Evolutionary conservation across 2,113 vertebrate genomes (phyloP).

Genomic region (Felis catus): F.catus_Fca126_mat1.0 CM031413.1:44571501-44572000

Average conservation of each 20-base stretch:
- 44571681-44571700: not conserved
- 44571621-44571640: not conserved
- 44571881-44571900: not conserved
- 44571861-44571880: not conserved
- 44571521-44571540: not conserved
- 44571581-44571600: not conserved
- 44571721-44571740: not conserved
- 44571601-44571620: not conserved
- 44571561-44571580: not conserved
- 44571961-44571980: not conserved
- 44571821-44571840: not conserved
- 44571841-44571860: not conserved
- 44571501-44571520: not conserved
- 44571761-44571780: not conserved
- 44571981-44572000: not conserved
- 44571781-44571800: not conserved
- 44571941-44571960: not conserved
- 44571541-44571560: not conserved
- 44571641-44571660: not conserved
- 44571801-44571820: not conserved
- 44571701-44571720: not conserved
- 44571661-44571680: not conserved
- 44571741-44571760: not conserved
- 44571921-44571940: not conserved
- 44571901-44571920: not conserved